Conservation (phyloP, 2,797 vertebrate species). For the Pangasius macronema region DNA sequence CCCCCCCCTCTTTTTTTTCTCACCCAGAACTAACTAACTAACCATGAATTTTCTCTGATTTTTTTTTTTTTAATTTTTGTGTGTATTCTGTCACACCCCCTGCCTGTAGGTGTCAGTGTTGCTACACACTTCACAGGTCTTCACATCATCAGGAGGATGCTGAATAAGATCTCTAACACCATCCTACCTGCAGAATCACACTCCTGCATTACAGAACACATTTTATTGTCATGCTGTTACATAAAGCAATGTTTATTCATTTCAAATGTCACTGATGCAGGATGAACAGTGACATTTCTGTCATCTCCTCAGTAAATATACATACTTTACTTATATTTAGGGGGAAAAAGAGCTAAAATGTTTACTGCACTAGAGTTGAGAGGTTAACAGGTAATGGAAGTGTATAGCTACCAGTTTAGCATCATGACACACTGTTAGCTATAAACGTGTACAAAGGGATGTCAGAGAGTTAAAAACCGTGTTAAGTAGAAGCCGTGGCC, state of each 20-base stretch:
- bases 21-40: too few species aligned
- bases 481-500: not conserved
- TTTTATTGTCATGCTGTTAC: not conserved
- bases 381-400: not conserved
- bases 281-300: not conserved
- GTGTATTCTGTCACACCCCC: not conserved
- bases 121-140: slow-evolving; percentile 13
- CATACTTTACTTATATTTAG: not conserved
- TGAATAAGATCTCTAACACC: not conserved
- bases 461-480: not conserved
- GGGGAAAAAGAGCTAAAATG: not conserved
- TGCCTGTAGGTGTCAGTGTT: slow-evolving; percentile 50
- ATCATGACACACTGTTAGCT: not conserved
- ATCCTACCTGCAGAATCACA: not conserved
- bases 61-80: not conserved
- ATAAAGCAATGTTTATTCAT: not conserved
- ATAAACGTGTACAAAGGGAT: not conserved
- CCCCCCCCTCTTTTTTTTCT: too few species aligned
- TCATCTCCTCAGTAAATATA: not conserved
- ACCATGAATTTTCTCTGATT: not conserved
- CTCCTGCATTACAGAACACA: not conserved
- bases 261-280: not conserved
- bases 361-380: not conserved
- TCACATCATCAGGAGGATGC: not conserved
- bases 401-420: not conserved